Base-by-base conservation (phyloP, 53 echinoderm and acorn worm species). In the Astropecten irregularis region DNA sequence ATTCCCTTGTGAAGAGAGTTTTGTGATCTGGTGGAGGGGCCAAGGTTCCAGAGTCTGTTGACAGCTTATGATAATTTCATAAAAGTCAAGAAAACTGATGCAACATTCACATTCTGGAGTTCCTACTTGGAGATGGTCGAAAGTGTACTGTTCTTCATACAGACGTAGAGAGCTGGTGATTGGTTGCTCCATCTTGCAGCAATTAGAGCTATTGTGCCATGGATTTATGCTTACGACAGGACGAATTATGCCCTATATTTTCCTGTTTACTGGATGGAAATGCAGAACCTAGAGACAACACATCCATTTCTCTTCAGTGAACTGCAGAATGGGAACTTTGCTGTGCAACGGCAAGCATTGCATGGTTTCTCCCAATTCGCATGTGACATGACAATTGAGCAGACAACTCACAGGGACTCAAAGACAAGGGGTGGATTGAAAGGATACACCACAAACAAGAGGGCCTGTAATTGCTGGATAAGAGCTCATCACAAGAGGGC, bases 361-460 rank as follows among this genome's bases (percentile, higher is more conserved):
- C 63, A 88, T 76, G 85, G 79, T 13, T 90, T 93, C 29, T 42
- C 84, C 15, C 71, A 71, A 50, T 64, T 88, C 3, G 88, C 88
- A 26, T 91, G 94, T 76, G 89, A 94, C 50, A 40, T 56, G 61
- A 53, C 58, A 13, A 91, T 91, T 38, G 91, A 94, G 70, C 88
- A 94, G 42, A 86, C 91, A 15, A 30, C 30, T n/a, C 91, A 94
- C 35, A 55, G 85, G 14, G 91, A 91, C 51, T 53, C 91, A 26
- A 91, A 94, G 59, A 88, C 91, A 3, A 94, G 62, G 58, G 89
- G 89, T 18, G 93, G 93, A 7, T 15, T 91, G 33, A 66, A 4
- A 11, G 91, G 91, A 28, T 82, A 91, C 31, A 82, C 85, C 11
- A 52, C 11, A 11, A 86, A 71, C 27, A 82, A 84, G 22, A 67